Evolutionary conservation across 23 tunicate species (phyloP).

Genomic region (Ascidia mentula): DNA sequence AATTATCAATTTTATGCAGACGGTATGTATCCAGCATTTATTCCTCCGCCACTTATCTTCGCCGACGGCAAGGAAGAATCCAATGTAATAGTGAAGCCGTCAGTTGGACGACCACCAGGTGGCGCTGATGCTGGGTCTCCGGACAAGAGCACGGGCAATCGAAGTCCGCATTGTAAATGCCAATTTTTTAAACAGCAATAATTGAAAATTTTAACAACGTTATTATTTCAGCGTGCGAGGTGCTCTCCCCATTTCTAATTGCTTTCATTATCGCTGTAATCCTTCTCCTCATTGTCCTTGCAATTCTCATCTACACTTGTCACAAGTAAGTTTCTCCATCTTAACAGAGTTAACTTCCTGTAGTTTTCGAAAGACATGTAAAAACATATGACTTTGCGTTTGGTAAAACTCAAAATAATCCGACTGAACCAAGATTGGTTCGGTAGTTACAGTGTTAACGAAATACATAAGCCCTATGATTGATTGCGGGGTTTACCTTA

Average conservation of each 20-base stretch:
- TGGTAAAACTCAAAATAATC: too few relatives aligned
- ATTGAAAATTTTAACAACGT: background rate
- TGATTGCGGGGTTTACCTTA: too few relatives aligned
- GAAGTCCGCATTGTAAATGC: background rate
- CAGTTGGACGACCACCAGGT: background rate
- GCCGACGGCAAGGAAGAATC: background rate
- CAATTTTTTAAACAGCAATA: too few relatives aligned
- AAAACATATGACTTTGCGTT: background rate
- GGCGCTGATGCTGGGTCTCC: background rate
- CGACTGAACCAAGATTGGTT: too few relatives aligned
- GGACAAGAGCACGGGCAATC: background rate
- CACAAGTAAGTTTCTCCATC: background rate
- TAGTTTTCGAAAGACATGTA: background rate
- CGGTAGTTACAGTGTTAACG: background rate
- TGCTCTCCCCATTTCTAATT: background rate
- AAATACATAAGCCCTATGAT: background rate
- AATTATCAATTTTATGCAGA: too few relatives aligned
- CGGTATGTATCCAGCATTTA: background rate
- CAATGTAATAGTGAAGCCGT: background rate
- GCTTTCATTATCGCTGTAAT: background rate
- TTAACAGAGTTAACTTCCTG: too few relatives aligned
- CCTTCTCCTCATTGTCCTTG: background rate
- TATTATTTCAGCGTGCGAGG: background rate
- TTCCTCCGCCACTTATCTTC: background rate
- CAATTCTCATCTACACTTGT: background rate